Conservation (phyloP, 2,113 vertebrate genomes). For the Benitochromis conjunctus region DNA sequence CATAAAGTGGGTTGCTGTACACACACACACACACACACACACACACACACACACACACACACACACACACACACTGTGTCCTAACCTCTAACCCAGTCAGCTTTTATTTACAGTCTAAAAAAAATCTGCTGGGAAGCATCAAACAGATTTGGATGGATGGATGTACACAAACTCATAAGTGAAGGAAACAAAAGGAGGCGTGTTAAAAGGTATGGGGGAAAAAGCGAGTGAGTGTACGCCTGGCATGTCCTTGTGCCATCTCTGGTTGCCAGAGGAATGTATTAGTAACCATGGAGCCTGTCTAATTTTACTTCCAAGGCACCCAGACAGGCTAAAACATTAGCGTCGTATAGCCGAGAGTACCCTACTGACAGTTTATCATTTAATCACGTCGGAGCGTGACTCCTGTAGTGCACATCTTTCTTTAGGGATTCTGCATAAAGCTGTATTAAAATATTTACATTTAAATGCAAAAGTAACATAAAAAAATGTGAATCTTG, state of each 20-base stretch:
- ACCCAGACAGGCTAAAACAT: neutral
- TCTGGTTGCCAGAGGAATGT: slow-evolving; percentile 21
- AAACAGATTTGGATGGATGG: slow-evolving; percentile 25
- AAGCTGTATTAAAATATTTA: slow-evolving; percentile 78
- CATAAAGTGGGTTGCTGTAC: no score
- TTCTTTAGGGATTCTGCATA: slow-evolving; percentile 81
- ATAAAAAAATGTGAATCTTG: neutral
- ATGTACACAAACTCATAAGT: slow-evolving; percentile 31
- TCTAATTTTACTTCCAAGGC: slow-evolving; percentile 3
- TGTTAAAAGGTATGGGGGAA: slow-evolving; percentile 28
- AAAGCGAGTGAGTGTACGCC: slow-evolving; percentile 9
- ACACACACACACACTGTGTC: neutral
- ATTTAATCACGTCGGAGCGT: neutral
- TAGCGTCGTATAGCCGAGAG: neutral
- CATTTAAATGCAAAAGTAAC: neutral
- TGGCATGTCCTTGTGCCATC: slow-evolving; percentile 15
- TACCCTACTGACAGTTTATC: neutral
- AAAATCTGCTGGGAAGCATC: slow-evolving; percentile 43
- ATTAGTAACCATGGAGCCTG: slow-evolving; percentile 1
- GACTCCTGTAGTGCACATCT: slow-evolving; percentile 46
- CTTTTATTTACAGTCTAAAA: slow-evolving; percentile 71
- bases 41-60: neutral
- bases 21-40: neutral
- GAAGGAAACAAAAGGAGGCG: slow-evolving; percentile 43
- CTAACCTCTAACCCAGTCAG: slow-evolving; percentile 57